Evolutionary conservation across 2,888 invertebrate species (phyloP), one percentile per base, ranked within the genome.

Genomic region (Drosophila melanosoma): DNA sequence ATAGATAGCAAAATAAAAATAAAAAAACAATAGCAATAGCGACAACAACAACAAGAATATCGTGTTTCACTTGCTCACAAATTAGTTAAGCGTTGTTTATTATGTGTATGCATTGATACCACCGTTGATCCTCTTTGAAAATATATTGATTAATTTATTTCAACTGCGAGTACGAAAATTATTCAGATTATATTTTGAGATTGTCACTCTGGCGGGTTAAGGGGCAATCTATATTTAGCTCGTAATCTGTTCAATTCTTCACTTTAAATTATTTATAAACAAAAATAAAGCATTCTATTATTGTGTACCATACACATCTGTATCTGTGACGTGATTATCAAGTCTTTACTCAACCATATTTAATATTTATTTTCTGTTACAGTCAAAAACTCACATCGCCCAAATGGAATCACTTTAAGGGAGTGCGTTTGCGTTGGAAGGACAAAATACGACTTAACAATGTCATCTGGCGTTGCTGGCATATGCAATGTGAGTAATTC

Each of bases 391-490:
- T 99, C 94, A 99, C 99, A 71, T 99, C 99, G 79, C 99, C 99
- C 77, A 99, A 99, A 95, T 99, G 99, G 99, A 99, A 99, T 94
- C 96, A 98, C 92, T 99, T 99, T 95, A 98, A 99, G 94, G 99
- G 99, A 80, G 96, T 99, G 91, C 96, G 99, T 91, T 94, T 99
- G 78, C 95, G 98, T 90, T 98, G 99, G 97, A 99, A 99, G 94
- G 99, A 99, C 95, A 99, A 99, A 94, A 99, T 99, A 91, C 96
- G 99, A 86, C 94, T 99, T 90, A 99, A 99, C 95, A 99, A 99
- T 94, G 98, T 99, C 87, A 99, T 99, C 92, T 99, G 99, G 99
- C 95, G 99, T 93, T 99, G 99, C 93, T 99, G 99, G 99, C 99
- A 99, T 94, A 98, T 99, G 97, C 99, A 99, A 94, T 99, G 98